Conservation (phyloP, 2,888 invertebrate genomes). For the Calliscelio sp. region DNA sequence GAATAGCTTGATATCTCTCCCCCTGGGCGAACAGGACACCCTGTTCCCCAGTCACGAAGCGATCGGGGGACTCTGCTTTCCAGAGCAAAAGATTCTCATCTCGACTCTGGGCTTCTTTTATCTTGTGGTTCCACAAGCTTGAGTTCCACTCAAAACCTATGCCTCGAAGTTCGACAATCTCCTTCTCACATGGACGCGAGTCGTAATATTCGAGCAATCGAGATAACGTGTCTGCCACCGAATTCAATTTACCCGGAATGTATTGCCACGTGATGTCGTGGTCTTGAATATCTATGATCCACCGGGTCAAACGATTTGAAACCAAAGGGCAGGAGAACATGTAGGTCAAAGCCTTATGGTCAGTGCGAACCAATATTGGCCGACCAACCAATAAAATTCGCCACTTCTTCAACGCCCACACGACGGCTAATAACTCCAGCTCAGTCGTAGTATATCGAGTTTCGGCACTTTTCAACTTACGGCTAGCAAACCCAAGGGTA, state of each 20-base stretch:
- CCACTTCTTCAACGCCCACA: constrained; percentile 33
- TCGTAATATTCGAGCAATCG: neutral
- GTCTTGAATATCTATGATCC: constrained; percentile 31
- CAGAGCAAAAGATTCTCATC: no score
- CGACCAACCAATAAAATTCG: neutral
- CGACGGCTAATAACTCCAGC: constrained; percentile 26
- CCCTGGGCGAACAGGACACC: no score
- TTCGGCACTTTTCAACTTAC: constrained; percentile 18
- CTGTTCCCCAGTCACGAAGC: no score
- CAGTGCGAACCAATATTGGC: constrained; percentile 9
- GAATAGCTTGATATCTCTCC: no score
- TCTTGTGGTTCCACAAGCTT: no score
- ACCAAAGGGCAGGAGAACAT: constrained; percentile 23
- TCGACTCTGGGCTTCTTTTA: no score
- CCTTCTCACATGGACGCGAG: no score
- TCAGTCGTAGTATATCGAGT: constrained; percentile 32
- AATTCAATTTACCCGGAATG: neutral
- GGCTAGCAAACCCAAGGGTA: constrained; percentile 16
- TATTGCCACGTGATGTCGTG: constrained; percentile 23
- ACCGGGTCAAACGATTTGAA: constrained; percentile 3
- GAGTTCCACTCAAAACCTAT: neutral
- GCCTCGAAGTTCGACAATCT: no score
- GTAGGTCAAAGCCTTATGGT: constrained; percentile 34
- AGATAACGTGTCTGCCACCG: constrained; percentile 15
- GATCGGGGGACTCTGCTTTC: no score